A percentile compares a stretch with the other conserved stretches of the same genome.
Conservation (phyloP, 2,113 vertebrate species). For the Candoia aspera region DNA sequence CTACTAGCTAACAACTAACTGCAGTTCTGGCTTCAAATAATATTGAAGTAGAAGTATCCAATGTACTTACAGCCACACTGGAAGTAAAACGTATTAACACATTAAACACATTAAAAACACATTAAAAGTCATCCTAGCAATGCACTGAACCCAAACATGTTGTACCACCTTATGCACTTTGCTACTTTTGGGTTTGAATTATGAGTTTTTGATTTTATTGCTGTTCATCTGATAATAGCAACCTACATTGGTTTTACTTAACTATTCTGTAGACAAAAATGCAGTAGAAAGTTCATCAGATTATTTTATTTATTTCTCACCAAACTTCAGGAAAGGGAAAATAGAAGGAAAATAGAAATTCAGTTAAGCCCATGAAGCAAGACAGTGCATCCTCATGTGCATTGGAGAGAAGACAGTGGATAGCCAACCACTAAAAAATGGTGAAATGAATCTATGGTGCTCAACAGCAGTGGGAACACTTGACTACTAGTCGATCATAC, state of each 20-base stretch:
- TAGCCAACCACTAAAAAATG: neutral
- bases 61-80: neutral
- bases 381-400: neutral
- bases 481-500: neutral
- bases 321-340: neutral
- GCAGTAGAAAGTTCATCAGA: neutral
- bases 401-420: neutral
- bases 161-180: neutral
- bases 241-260: neutral
- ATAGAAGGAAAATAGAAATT: no score
- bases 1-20: neutral
- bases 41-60: neutral
- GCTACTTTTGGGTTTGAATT: neutral
- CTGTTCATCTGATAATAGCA: neutral
- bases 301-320: neutral
- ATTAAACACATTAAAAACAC: neutral
- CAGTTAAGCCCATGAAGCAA: neutral
- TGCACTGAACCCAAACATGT: neutral
- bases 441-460: neutral
- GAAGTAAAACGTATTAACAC: no score
- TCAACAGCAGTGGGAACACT: neutral
- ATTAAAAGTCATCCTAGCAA: neutral
- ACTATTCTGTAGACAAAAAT: neutral
- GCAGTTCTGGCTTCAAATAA: neutral
- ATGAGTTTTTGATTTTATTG: neutral